Evolutionary conservation across 2,113 vertebrate genomes (phyloP), one percentile per base, ranked within the genome.

Genomic region (Siniperca chuatsi): DNA sequence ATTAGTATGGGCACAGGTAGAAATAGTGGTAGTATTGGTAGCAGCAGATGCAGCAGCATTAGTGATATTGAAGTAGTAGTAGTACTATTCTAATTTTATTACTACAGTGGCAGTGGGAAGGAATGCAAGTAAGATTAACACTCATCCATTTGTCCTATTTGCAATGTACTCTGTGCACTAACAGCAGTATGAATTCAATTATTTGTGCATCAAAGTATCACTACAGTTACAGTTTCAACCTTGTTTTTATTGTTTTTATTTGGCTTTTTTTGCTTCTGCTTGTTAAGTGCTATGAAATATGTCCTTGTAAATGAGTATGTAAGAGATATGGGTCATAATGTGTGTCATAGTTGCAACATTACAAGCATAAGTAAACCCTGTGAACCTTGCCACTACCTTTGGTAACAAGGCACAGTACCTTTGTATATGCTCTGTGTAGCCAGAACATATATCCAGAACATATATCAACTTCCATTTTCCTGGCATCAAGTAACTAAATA

Each of bases 401-500:
- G 70, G 64, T 89, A 86, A 75, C 57, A 68, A 73, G 50, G 52
- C 86, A 52, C 69, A 69, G 84, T 12, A 48, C 46, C 12, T 48
- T 81, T 90, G 84, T 61, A 90, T 82, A 21, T 78, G 48, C 62
- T 85, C 69, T 35, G 25, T 33, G 68, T 40, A 83, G 48, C 29
- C 29, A 29, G 29, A 29, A 29, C 29, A 29, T 29, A 29, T 29
- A 29, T 29, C 73, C 58, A 55, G 70, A 75, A 70, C 89, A 88
- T 87, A 84, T 85, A 85, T 93, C 88, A 92, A 83, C 83, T 78
- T 91, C 82, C 60, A 79, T 88, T 92, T 92, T 79, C 61, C 80
- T 70, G 75, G 90, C n/a, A 89, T 92, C 82, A 67, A 79, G 82
- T 83, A 87, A 90, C 84, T 83, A 92, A 93, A 92, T 83, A 87